Conservation (phyloP, 2,797 vertebrate species). For the Xerus rutilus region DNA sequence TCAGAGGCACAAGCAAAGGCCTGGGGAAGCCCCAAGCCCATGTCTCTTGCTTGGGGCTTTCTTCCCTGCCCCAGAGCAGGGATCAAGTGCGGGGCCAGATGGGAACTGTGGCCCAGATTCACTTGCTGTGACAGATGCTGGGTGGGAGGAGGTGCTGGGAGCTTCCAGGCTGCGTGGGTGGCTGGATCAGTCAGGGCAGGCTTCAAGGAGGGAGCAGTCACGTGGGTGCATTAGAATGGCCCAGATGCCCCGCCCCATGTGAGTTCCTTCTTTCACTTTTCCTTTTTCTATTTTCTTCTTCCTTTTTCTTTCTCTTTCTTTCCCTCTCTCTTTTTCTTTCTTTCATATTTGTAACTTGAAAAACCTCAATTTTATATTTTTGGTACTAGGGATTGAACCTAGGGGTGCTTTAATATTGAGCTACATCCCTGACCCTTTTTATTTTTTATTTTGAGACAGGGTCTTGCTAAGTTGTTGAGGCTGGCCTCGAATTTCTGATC, state of each 20-base stretch:
- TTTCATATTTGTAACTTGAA: background rate
- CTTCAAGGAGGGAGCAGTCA: background rate
- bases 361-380: background rate
- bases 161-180: background rate
- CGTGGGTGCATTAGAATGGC: background rate
- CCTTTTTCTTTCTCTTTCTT: background rate
- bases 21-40: slow-evolving; percentile 6
- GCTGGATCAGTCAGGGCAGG: background rate
- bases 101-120: background rate
- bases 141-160: background rate
- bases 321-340: background rate
- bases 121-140: background rate
- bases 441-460: too few species aligned
- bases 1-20: background rate
- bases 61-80: background rate
- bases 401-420: too few species aligned
- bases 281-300: background rate
- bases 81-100: background rate
- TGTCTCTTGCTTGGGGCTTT: background rate
- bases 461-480: too few species aligned
- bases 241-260: background rate
- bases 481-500: too few species aligned
- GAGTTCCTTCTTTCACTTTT: background rate
- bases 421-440: too few species aligned
- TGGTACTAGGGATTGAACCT: too few species aligned